Evolutionary conservation across 2,797 vertebrate genomes (phyloP), one percentile per base, ranked within the genome.

Genomic region (Limnodromus scolopaceus): DNA sequence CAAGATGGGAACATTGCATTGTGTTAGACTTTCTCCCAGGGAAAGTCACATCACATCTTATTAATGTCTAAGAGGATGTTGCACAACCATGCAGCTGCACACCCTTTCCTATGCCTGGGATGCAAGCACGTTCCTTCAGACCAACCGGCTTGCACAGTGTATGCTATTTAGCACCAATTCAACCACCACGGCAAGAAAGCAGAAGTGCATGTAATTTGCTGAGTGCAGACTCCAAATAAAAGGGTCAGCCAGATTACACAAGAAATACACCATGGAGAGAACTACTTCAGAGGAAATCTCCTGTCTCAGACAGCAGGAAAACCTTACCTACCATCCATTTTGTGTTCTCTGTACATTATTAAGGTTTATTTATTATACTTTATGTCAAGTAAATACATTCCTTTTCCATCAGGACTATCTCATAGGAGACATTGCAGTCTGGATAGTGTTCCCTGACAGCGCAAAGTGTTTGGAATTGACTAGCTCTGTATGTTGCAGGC

Each of bases 161-260:
- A 36, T 93, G 69, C 74, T 94, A 66, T 46, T 96, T 94, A 97
- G 69, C 76, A 85, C 84, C 91, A 90, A 38, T 85, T 82, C 41
- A 95, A 74, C 51, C 36, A 61, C 43, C 18, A 45, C 27, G 54
- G 20, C 61, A 76, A 89, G 70, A 89, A 89, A 95, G 74, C 61
- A 70, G 46, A 96, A 91, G 36, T 54, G 79, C 7, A 76, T n/a
- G 39, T 77, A 89, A 77, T 88, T 97, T 13, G 15, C 32, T 45
- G 79, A 89, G 60, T 36, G 11, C 36, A 82, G 63, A 38, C 38
- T 92, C 25, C 30, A 65, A 90, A 87, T 57, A 61, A 85, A 87
- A 91, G 6, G 45, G 64, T 93, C 36, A 88, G 28, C 11, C 48
- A 93, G 48, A 93, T 61, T 81, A 64, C 46, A 77, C 34, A 60